Evolutionary conservation across 2,113 vertebrate genomes (phyloP).

Genomic region (Erythrocercus mccallii): DNA sequence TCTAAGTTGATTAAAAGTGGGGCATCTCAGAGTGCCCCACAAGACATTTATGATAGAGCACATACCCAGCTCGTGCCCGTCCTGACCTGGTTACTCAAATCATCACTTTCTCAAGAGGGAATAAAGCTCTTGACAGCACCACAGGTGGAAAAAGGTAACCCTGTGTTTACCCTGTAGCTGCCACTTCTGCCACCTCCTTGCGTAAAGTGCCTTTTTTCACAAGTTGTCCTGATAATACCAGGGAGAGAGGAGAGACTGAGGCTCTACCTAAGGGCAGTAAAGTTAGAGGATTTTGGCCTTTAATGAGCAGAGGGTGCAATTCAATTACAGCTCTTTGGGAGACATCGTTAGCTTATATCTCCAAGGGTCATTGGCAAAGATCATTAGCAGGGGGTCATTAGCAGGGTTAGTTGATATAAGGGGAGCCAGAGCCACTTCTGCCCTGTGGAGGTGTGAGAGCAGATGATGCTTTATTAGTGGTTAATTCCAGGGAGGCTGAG

Average conservation of each 20-base stretch:
- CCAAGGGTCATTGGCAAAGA: constrained; percentile 19
- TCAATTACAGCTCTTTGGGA: background rate
- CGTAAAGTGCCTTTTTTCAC: background rate
- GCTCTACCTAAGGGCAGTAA: background rate
- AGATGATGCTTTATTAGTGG: background rate
- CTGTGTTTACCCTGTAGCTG: background rate
- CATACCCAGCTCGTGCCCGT: background rate
- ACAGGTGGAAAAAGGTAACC: background rate
- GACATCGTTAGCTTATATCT: constrained; percentile 32
- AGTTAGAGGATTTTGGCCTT: background rate
- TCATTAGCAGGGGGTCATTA: constrained; percentile 44
- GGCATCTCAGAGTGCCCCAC: background rate
- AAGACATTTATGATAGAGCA: background rate
- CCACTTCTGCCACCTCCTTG: background rate
- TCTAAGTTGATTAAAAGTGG: background rate
- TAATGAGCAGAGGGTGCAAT: constrained; percentile 35
- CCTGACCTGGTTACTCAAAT: background rate
- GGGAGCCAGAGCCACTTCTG: background rate
- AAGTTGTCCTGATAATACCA: background rate
- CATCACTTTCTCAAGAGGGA: background rate
- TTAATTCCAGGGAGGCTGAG: background rate
- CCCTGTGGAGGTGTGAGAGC: background rate
- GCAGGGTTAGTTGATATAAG: background rate
- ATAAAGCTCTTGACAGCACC: background rate
- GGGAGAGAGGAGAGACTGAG: fast-evolving